phyloP scores from a whole-genome alignment of 64 coral and sea anemone species.

The Montipora sp. region DNA sequence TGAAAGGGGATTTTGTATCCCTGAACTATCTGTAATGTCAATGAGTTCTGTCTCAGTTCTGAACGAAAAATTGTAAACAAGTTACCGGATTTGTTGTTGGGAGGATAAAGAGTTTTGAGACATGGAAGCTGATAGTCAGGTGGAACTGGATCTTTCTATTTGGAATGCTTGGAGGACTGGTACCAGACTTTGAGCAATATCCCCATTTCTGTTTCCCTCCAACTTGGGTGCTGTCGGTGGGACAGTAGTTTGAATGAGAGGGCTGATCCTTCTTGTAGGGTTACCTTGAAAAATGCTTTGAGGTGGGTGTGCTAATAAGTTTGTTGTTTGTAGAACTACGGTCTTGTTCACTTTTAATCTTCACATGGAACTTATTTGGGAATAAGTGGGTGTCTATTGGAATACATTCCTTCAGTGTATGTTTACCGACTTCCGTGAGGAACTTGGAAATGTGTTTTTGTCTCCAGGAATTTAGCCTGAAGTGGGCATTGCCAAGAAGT shows the following conservation, averaged over 20 bases:
- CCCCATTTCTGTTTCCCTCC: not conserved
- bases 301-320: not conserved
- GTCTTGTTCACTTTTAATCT: not conserved
- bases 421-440: not conserved
- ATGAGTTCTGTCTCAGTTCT: too few relatives aligned
- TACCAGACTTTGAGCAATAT: too few relatives aligned
- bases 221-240: not conserved
- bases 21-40: too few relatives aligned
- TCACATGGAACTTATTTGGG: slow-evolving; percentile 3
- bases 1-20: too few relatives aligned
- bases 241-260: not conserved
- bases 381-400: slow-evolving; percentile 4
- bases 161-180: too few relatives aligned
- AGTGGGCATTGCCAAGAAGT: slow-evolving; percentile 29
- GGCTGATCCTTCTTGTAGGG: not conserved
- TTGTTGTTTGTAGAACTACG: slow-evolving; percentile 11
- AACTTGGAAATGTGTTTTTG: slow-evolving; percentile 20
- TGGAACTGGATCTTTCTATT: too few relatives aligned
- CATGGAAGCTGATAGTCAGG: too few relatives aligned
- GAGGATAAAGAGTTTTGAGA: too few relatives aligned
- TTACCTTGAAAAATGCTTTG: not conserved
- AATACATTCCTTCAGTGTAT: slow-evolving; percentile 1
- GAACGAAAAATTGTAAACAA: too few relatives aligned
- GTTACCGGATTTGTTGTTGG: too few relatives aligned
- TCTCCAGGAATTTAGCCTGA: slow-evolving; percentile 29